Conservation (phyloP, 2,888 invertebrate species). For the Cantharis lateralis region DNA sequence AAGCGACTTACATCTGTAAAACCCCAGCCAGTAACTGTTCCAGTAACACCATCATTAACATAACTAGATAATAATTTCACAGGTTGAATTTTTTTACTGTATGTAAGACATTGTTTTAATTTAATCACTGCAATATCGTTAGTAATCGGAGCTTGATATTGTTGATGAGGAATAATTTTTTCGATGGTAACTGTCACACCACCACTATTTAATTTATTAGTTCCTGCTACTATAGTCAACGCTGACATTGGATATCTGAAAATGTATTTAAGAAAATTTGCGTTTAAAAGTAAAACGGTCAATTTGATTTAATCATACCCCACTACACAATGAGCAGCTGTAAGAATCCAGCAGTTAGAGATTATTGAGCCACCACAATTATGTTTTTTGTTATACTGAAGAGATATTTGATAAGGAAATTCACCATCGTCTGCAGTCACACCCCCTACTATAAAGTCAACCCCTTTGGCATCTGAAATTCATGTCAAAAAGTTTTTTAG, state of each 20-base stretch:
- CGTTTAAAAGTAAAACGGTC: neutral
- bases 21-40: neutral
- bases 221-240: neutral
- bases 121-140: neutral
- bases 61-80: neutral
- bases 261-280: neutral
- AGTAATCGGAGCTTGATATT: neutral
- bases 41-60: neutral
- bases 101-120: neutral
- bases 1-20: neutral
- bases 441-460: neutral
- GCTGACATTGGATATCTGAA: neutral
- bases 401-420: neutral
- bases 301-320: neutral
- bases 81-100: neutral
- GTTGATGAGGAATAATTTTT: neutral
- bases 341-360: neutral
- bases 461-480: neutral
- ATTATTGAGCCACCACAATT: neutral
- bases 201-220: neutral
- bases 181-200: neutral
- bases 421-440: constrained; percentile 50
- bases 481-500: too few relatives aligned
- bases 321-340: neutral
- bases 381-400: neutral